Evolutionary conservation across 2,888 invertebrate genomes (phyloP), one percentile per base, ranked within the genome.

Genomic region (Holacanthella duospinosa): DNA sequence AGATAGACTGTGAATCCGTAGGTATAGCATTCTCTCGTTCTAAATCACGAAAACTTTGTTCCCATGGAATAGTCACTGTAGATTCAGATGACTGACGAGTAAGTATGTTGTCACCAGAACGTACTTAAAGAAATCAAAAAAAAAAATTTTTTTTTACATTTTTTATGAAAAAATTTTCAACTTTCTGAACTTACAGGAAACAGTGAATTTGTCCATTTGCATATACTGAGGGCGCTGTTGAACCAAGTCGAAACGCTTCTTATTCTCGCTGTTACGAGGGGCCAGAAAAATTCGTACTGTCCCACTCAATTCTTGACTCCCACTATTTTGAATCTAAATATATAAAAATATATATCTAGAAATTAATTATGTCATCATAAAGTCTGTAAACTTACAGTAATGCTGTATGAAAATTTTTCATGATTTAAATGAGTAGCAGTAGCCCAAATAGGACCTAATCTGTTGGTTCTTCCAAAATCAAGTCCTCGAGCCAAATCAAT

Each of bases 61-160:
- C 88, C 76, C 87, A 89, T 0, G 89, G 89, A 74, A 89, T 87
- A 12, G 89, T 90, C 21, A 92, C 85, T 0, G 88, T 85, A 0
- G 90, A 90, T 58, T 88, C 83, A 0, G 78, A 75, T 2, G 89
- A 89, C 26, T 78, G 77, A 12, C 87, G 84, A 0, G 80, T 82
- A 62, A 91, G 80, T 0, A 80, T 83, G 74, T 87, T 88, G 67
- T 59, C 62, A 28, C 76, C 76, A 6, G 75, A 74, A 53, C 80
- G 80, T 63, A 90, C 88, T 85, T 77, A 2, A 74, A 72, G 29
- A 29, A 4, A 26, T 16, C 21, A 57, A 28, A 28, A 16, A 29
- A 57, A 57, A 29, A 9, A 6, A 24, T 55, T 4, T 9, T 55
- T 55, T n/a, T n/a, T n/a, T 25, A 55, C 2, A 55, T 24, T 55